phyloP scores from a whole-genome alignment of 1,140 invertebrate genomes.

The Penaeus indicus region DNA sequence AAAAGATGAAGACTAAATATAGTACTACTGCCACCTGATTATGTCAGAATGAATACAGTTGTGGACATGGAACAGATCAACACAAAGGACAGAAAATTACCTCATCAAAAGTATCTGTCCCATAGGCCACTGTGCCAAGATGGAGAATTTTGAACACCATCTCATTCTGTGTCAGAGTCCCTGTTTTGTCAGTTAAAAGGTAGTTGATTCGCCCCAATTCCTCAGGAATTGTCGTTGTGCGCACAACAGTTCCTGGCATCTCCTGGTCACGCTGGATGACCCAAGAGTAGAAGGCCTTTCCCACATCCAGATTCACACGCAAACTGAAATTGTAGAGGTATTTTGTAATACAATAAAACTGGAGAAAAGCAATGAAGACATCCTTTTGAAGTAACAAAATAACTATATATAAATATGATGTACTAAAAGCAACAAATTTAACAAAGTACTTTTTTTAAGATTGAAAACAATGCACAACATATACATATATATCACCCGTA shows the following conservation, averaged over 20 bases:
- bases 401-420: not conserved
- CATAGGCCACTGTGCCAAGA: constrained; percentile 89
- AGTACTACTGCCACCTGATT: not conserved
- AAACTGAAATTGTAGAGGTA: constrained; percentile 78
- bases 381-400: not conserved
- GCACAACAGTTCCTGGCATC: constrained; percentile 94
- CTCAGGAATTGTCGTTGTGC: constrained; percentile 99
- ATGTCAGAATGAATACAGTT: not conserved
- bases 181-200: constrained; percentile 97
- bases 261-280: constrained; percentile 94
- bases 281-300: constrained; percentile 97
- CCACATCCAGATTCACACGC: constrained; percentile 98
- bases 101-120: constrained; percentile 89
- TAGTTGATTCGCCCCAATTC: constrained; percentile 97
- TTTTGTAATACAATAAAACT: not conserved
- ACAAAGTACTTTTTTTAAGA: not conserved
- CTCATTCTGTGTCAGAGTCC: constrained; percentile 98
- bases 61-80: not conserved
- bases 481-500: not conserved
- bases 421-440: not conserved
- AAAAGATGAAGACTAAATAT: not conserved
- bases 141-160: constrained; percentile 98
- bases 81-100: constrained; percentile 70
- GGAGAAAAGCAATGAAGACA: not conserved
- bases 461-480: constrained; percentile 47